These are phyloP conservation scores for Tortrix viridana DNA, from an alignment of 2,888 invertebrate species.

Conservation along the genomic window DNA sequence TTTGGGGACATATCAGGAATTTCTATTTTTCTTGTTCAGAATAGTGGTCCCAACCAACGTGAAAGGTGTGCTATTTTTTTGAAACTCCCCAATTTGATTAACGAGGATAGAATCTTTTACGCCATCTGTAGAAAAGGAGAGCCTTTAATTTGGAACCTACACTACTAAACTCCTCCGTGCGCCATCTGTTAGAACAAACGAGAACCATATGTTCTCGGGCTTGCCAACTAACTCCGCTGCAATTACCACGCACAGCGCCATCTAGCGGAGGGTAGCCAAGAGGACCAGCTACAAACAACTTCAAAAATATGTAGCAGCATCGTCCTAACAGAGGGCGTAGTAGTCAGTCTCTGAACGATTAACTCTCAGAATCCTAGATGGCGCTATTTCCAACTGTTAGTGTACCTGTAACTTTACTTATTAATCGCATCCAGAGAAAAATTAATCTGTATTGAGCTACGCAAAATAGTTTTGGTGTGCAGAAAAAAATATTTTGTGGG, in stretches of 20 bases:
- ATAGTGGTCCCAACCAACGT: too few relatives aligned
- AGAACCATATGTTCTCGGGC: background rate
- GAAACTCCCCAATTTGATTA: too few relatives aligned
- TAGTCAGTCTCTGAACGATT: background rate
- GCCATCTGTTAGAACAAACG: conserved; percentile 1
- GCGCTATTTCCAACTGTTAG: conserved; percentile 3
- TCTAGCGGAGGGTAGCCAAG: conserved; percentile 45
- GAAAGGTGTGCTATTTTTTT: too few relatives aligned
- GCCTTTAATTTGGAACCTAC: background rate
- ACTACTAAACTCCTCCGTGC: background rate
- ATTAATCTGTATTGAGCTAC: too few relatives aligned
- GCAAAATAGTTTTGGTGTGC: too few relatives aligned
- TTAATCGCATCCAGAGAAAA: too few relatives aligned
- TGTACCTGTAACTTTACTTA: too few relatives aligned
- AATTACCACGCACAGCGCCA: conserved; percentile 41
- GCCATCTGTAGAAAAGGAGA: background rate
- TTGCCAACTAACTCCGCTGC: background rate
- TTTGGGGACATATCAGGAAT: too few relatives aligned
- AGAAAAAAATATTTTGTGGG: too few relatives aligned
- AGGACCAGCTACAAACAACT: background rate
- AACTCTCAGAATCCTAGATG: background rate
- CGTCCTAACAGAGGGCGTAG: conserved; percentile 8
- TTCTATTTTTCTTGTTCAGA: too few relatives aligned
- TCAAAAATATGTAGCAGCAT: background rate
- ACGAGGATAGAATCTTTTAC: background rate